Percentiles rank a stretch among this genome's conserved stretches.
Conservation (phyloP, 2,888 invertebrate genomes). For the Oxytorus armatus region DNA sequence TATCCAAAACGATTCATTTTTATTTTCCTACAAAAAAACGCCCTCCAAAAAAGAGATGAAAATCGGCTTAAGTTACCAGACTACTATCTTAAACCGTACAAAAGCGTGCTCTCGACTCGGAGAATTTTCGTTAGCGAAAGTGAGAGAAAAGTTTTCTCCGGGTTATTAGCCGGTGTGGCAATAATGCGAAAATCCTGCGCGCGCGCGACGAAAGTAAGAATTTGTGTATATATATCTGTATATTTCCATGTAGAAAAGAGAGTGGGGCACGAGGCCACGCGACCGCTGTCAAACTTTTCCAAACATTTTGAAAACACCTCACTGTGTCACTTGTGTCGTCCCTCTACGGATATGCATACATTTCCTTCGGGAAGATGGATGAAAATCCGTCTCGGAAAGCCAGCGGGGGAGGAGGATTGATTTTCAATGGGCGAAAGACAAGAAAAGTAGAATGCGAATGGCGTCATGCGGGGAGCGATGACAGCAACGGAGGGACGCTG, state of each 20-base stretch:
- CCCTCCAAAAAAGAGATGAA: too few species aligned
- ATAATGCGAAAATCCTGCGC: too few species aligned
- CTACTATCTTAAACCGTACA: too few species aligned
- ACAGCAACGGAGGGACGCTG: slow-evolving; percentile 43
- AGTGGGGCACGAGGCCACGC: slow-evolving; percentile 70
- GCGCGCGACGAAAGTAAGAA: slow-evolving; percentile 6
- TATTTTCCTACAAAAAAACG: too few species aligned
- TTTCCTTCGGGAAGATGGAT: slow-evolving; percentile 35
- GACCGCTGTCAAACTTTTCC: slow-evolving; percentile 76
- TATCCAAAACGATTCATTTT: too few species aligned
- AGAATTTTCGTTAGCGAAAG: not conserved
- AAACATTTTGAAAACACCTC: slow-evolving; percentile 80
- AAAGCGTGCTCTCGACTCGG: not conserved
- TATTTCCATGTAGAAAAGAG: too few species aligned
- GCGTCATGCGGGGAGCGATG: slow-evolving; percentile 65
- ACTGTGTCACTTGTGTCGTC: slow-evolving; percentile 37
- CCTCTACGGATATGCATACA: not conserved
- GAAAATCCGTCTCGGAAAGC: slow-evolving; percentile 19
- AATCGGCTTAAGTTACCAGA: too few species aligned
- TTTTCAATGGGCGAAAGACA: slow-evolving; percentile 3
- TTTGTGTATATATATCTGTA: too few species aligned
- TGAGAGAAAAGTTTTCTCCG: not conserved
- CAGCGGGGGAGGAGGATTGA: slow-evolving; percentile 64
- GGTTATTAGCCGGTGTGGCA: not conserved
- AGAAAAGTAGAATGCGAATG: slow-evolving; percentile 32